phyloP scores from a whole-genome alignment of 92 coral and sea anemone genomes.

The Metridium senile region DNA sequence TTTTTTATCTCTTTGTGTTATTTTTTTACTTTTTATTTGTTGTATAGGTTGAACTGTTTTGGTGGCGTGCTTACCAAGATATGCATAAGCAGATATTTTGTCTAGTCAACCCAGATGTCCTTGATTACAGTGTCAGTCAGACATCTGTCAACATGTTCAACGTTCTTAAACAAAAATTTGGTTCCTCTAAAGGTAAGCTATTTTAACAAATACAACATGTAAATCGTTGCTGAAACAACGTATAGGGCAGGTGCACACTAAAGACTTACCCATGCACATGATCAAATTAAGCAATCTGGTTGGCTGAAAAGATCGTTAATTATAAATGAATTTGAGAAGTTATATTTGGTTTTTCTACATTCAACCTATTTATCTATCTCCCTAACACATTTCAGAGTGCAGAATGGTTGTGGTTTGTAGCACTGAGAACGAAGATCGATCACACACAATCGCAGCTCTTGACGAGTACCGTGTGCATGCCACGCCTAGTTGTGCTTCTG shows the following conservation, averaged over 20 bases:
- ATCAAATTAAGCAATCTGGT: no score
- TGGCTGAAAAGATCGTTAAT: no score
- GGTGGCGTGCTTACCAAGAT: slow-evolving; percentile 74
- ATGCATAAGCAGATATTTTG: slow-evolving; percentile 56
- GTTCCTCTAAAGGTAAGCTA: neutral
- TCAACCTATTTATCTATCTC: neutral
- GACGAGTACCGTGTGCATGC: slow-evolving; percentile 69
- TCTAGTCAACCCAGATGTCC: slow-evolving; percentile 69
- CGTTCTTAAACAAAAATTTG: slow-evolving; percentile 29
- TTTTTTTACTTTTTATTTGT: neutral
- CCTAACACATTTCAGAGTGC: slow-evolving; percentile 43
- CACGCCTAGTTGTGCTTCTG: slow-evolving; percentile 63
- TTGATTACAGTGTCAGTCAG: slow-evolving; percentile 70
- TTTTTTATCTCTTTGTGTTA: neutral
- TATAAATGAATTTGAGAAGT: no score
- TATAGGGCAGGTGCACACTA: no score
- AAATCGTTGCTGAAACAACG: no score
- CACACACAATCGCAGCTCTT: slow-evolving; percentile 72
- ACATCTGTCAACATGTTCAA: slow-evolving; percentile 54
- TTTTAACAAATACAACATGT: no score
- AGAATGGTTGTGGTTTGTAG: slow-evolving; percentile 76
- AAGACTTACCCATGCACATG: no score
- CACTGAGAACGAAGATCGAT: slow-evolving; percentile 79
- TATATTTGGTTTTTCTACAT: no score
- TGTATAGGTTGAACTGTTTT: slow-evolving; percentile 64